Base-by-base conservation (phyloP, 2,888 invertebrate genomes). In the Epirrhoe tristata region DNA sequence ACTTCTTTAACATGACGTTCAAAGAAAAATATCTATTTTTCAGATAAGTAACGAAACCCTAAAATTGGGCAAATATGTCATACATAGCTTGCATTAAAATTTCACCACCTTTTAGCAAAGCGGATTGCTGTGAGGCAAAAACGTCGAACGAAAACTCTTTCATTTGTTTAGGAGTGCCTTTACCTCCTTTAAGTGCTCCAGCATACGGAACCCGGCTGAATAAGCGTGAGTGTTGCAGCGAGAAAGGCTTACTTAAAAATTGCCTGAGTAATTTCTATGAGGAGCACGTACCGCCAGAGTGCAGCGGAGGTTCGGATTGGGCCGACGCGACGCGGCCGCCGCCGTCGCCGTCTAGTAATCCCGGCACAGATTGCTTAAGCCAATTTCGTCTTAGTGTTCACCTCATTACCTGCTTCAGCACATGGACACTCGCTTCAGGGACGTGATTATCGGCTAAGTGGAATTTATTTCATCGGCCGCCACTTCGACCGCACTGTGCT, bases 121-220 rank as follows among this genome's bases (percentile, higher is more conserved):
- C 87, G 87, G 87, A 88, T 90, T 87, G 83, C 81, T 77, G 81
- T 81, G 81, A 82, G 81, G 81, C 78, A 80, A 85, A 86, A 83
- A 83, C 82, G 83, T 79, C 80, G 83, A 83, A 86, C 81, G 86
- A 85, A 88, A 87, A 85, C 86, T 88, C 88, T 90, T 91, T 90
- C 88, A 91, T 90, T 91, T 90, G 91, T 91, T 90, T 89, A 88
- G 87, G 86, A 87, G 88, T 89, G 84, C 88, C 87, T 88, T 87
- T 85, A 84, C 87, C 84, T 86, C 83, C 86, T 86, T 86, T 90
- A 91, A 91, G 91, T 90, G 89, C 88, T 87, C 75, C 80, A 84
- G 83, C 86, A 88, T 87, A 87, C 85, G 80, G 79, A 82, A 83
- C 82, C 76, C 74, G 83, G 75, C 83, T 91, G 90, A 90, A 91